Conservation (phyloP, 2,888 invertebrate genomes). For the Orthosia cruda region DNA sequence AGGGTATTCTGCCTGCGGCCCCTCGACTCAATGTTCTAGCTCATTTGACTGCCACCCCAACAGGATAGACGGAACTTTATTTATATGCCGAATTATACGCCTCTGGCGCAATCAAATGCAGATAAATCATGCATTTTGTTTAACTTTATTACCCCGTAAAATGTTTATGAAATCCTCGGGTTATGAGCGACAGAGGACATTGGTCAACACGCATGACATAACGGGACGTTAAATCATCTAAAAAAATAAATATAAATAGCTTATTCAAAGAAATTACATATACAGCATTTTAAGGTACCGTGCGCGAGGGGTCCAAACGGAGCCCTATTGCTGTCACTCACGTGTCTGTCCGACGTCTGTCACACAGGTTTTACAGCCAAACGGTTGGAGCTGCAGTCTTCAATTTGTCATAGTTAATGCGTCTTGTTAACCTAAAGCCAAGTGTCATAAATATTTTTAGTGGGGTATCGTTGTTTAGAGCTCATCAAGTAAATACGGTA, state of each 20-base stretch:
- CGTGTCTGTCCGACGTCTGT: too few species aligned
- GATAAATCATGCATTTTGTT: conserved; percentile 41
- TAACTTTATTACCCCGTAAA: conserved; percentile 16
- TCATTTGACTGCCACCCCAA: conserved; percentile 70
- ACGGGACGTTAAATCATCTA: background rate
- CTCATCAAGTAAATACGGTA: too few species aligned
- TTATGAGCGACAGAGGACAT: background rate
- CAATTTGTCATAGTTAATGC: too few species aligned
- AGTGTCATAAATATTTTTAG: too few species aligned
- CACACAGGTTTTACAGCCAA: too few species aligned
- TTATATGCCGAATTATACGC: conserved; percentile 61
- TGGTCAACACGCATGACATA: background rate
- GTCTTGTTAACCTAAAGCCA: too few species aligned
- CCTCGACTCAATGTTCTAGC: conserved; percentile 72
- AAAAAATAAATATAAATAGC: background rate
- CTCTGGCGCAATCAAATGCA: conserved; percentile 43
- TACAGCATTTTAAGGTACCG: too few species aligned
- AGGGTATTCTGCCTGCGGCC: conserved; percentile 67
- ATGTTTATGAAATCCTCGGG: conserved; percentile 30
- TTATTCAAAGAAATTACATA: background rate
- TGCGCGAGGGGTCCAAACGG: too few species aligned
- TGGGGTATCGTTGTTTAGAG: too few species aligned
- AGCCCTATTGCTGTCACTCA: too few species aligned
- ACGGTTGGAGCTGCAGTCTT: too few species aligned
- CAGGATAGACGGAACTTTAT: conserved; percentile 66